Evolutionary conservation across 2,113 vertebrate species (phyloP), one percentile per base, ranked within the genome.

Genomic region (Sphyrna mokarran): DNA sequence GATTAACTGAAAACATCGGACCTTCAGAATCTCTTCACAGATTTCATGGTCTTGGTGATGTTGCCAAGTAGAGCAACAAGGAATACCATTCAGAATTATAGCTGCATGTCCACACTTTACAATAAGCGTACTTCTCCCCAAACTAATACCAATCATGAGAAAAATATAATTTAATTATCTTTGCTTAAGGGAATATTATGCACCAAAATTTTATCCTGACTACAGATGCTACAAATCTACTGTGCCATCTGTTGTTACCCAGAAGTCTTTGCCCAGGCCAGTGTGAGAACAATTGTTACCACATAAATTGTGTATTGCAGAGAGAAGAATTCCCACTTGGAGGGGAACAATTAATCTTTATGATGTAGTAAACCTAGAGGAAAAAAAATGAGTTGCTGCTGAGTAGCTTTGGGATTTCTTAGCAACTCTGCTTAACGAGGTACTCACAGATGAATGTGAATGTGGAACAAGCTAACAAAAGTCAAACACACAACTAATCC

Each of bases 101-200:
- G 33, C 61, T 93, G 89, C 89, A 68, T 68, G 61, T 6, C 61
- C 61, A 68, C n/a, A 20, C 61, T 20, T 66, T 40, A 66, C 37
- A n/a, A 93, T 33, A 93, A 37, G 58, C 6, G 18, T 91, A 63
- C 58, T 61, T 63, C 61, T 93, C 89, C 89, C 58, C 89, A 68
- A 93, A 66, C 89, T 93, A 66, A 93, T 93, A 93, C 61, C 33
- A 93, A 37, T 63, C 61, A 93, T 93, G 89, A 93, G 61, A 91
- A 93, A 93, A 66, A 93, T 93, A 37, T 93, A 93, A 93, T 93
- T 93, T 93, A 93, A 93, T 93, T 93, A 93, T 93, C 63, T 61
- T 93, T 93, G 89, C 89, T 93, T 93, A n/a, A 68, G 61, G 33
- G 89, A 91, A 66, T 18, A 93, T 68, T 6, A 22, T 40, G 63